A percentile compares a stretch with the other conserved stretches of the same genome.
phyloP scores from a whole-genome alignment of 2,888 invertebrate species.

The Teinopalpus imperialis region DNA sequence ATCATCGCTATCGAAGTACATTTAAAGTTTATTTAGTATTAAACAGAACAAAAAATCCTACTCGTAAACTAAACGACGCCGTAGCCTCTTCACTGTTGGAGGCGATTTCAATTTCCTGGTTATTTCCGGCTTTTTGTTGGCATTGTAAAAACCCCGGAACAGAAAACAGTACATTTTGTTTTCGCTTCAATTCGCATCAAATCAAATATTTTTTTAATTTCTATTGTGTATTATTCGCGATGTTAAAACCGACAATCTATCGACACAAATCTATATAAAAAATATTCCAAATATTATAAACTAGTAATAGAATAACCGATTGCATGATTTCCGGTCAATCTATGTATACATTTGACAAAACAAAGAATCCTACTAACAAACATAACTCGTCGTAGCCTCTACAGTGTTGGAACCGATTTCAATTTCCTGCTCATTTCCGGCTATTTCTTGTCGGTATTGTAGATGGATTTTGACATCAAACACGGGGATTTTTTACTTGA shows the following conservation, averaged over 20 bases:
- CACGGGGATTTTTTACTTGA: too few species aligned
- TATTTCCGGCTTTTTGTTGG: conserved; percentile 34
- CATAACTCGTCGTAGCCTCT: conserved; percentile 5
- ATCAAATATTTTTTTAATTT: too few species aligned
- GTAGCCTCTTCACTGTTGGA: conserved; percentile 27
- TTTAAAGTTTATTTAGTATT: background rate
- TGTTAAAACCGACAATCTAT: too few species aligned
- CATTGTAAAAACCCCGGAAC: too few species aligned
- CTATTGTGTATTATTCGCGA: too few species aligned
- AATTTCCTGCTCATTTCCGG: conserved; percentile 46
- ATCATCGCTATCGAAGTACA: background rate
- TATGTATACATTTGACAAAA: background rate
- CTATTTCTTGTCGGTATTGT: conserved; percentile 24
- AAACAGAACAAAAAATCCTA: conserved; percentile 4
- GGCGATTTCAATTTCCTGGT: conserved; percentile 44
- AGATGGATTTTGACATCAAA: conserved; percentile 3
- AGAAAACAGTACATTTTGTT: too few species aligned
- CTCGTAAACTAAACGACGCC: conserved; percentile 5
- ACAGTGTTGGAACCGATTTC: conserved; percentile 37
- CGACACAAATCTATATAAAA: too few species aligned
- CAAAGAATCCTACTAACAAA: background rate
- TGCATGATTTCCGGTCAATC: background rate
- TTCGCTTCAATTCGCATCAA: too few species aligned
- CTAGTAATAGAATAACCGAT: too few species aligned
- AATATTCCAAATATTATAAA: too few species aligned